Evolutionary conservation across 2,888 invertebrate species (phyloP), one percentile per base, ranked within the genome.

Genomic region (Pycnomerus fuliginosus): DNA sequence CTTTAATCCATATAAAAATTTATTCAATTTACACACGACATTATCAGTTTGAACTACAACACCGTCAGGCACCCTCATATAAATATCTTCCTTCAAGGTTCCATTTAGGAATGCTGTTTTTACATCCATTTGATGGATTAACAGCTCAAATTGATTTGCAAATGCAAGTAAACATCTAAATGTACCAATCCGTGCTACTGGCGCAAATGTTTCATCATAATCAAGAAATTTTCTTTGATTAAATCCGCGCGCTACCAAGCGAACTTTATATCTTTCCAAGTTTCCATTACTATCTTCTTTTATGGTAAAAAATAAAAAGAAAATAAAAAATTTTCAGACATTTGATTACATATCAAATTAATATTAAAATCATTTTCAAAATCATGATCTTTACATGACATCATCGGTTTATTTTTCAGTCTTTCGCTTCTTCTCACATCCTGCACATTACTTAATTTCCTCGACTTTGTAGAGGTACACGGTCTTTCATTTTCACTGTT

Each of bases 1-100:
- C 14, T 50, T 47, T 11, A 50, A 10, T 2, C 47, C 50, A 27
- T 47, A 47, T 2, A 50, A 16, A 3, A 40, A 23, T 41, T 37
- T 44, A 2, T 41, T 41, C 3, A 50, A 13, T 29, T 41, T 40
- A 39, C 45, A 42, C 2, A 38, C 38, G 14, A 11, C 4, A 12
- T 25, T 27, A 12, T 27, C 48, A 15, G 10, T 3, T 16, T 24
- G 14, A 2, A 8, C 5, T 7, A 17, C 11, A 23, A 45, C 16
- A 5, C 39, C 45, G 25, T 25, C 28, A 8, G 45, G 38, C 1
- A 28, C 12, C 7, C 36, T 22, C 44, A 49, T 49, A n/a, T 36
- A 41, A 10, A 49, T 49, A 22, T 32, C 27, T 5, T 36, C 44
- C 10, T 44, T 14, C 29, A 41, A 16, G 1, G 11, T 14, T 11